Evolutionary conservation across 2,888 invertebrate species (phyloP).

Genomic region (Kuschelorhynchus macadamiae): DNA sequence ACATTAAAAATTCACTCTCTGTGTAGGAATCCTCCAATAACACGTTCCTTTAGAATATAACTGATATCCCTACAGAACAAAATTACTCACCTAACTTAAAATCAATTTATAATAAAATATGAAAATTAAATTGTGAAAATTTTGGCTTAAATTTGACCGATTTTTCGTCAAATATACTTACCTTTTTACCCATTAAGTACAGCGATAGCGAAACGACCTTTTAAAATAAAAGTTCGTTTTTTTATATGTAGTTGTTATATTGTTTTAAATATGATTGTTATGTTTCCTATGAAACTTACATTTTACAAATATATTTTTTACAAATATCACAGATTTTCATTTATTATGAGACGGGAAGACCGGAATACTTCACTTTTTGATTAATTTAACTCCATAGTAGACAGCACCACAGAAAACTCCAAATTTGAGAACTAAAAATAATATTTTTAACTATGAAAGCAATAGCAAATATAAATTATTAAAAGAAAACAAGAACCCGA

Average conservation of each 20-base stretch:
- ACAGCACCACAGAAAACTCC: slow-evolving; percentile 27
- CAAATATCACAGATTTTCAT: neutral
- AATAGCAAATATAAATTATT: neutral
- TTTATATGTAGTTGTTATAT: slow-evolving; percentile 27
- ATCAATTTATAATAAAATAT: no score
- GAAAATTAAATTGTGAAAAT: no score
- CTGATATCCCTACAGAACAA: no score
- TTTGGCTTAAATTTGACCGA: no score
- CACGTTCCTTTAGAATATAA: no score
- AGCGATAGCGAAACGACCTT: neutral
- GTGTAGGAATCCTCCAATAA: no score
- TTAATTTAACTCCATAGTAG: slow-evolving; percentile 32
- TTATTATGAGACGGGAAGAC: neutral
- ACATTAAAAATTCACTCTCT: no score
- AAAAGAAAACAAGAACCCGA: no score
- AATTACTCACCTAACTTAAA: no score
- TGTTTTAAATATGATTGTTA: slow-evolving; percentile 31
- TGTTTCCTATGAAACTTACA: neutral
- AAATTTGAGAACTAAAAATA: slow-evolving; percentile 36
- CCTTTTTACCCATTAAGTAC: no score
- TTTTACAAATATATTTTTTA: slow-evolving; percentile 35
- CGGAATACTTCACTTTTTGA: slow-evolving; percentile 11
- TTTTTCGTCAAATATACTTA: no score
- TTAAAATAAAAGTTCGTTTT: slow-evolving; percentile 13
- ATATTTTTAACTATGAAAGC: neutral